Evolutionary conservation across 2,113 vertebrate species (phyloP), one percentile per base, ranked within the genome.

Genomic region (Lophius piscatorius): DNA sequence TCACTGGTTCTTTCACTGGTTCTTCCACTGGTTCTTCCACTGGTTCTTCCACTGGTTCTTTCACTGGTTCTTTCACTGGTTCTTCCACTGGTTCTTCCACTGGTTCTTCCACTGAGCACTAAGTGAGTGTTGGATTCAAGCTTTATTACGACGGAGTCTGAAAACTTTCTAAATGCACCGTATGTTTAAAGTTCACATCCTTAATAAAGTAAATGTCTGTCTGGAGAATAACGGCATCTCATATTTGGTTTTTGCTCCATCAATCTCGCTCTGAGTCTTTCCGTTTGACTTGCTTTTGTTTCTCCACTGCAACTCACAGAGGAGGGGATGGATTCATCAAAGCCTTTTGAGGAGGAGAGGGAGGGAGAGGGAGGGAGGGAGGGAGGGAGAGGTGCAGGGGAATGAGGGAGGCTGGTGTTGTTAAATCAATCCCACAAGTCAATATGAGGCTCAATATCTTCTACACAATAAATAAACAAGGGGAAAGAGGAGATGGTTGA

Each of bases 391-490:
- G 58, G n/a, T n/a, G n/a, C n/a, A n/a, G n/a, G n/a, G n/a, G n/a
- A n/a, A n/a, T n/a, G n/a, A n/a, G n/a, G n/a, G 39, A 35, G 60
- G 38, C n/a, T 45, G 69, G 49, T 52, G 40, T 74, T 76, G 70
- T 65, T 57, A 76, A 87, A 85, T 89, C 77, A 87, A 85, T 85
- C 63, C 79, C 62, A 45, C 73, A 14, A 79, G 83, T 86, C 83
- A 83, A 83, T 90, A 80, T 82, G 66, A 67, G 65, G 45, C 67
- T 59, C 26, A 64, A 71, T 70, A 86, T 81, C 74, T 74, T 80
- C 54, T 41, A 47, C 57, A 66, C 71, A 87, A 70, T 75, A 82
- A 86, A 85, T 81, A 84, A 88, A 81, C 71, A 80, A 68, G 51
- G 60, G 76, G 70, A 76, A 57, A 62, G 50, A 41, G 52, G 63